Percentiles rank a stretch among this genome's conserved stretches.
These are phyloP conservation scores for Achatina immaculata DNA, from an alignment of 1,140 invertebrate species.

Conservation along the genomic window DNA sequence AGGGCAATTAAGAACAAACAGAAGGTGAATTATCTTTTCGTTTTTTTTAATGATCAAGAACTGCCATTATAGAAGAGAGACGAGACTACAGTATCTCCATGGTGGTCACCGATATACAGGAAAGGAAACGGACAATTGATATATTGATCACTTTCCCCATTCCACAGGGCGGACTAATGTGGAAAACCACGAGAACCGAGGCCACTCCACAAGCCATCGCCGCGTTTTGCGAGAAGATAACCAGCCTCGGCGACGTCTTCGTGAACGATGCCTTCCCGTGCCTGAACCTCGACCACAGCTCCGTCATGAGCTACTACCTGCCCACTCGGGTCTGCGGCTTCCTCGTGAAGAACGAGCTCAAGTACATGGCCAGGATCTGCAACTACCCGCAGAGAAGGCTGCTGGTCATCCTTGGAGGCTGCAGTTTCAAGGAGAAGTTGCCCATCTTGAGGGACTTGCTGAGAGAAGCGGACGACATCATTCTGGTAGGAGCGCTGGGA, in stretches of 20 bases:
- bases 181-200: not conserved
- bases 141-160: not conserved
- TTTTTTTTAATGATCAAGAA: too few species aligned
- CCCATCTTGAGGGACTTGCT: not conserved
- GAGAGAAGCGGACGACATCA: slow-evolving; percentile 14
- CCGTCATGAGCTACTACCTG: not conserved
- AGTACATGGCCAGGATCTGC: slow-evolving; percentile 12
- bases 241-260: slow-evolving; percentile 15
- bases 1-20: too few species aligned
- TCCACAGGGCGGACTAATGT: not conserved
- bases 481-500: not conserved
- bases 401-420: slow-evolving; percentile 4
- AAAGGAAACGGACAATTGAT: too few species aligned
- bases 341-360: slow-evolving; percentile 35
- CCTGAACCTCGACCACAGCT: not conserved
- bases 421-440: not conserved
- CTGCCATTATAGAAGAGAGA: too few species aligned
- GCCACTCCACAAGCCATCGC: slow-evolving; percentile 18
- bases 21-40: too few species aligned
- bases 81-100: too few species aligned
- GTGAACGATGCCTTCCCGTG: slow-evolving; percentile 24
- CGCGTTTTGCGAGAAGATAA: slow-evolving; percentile 9
- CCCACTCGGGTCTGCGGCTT: slow-evolving; percentile 2
- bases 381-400: not conserved
- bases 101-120: too few species aligned